phyloP scores from a whole-genome alignment of 2,113 vertebrate species.

The Mus musculus region GRCm39 chr7:35735001-35735500 shows the following conservation, averaged over 20 bases:
- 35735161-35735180: not conserved
- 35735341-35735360: not conserved
- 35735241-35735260: not conserved
- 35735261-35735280: not conserved
- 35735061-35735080: not conserved
- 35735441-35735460: not conserved
- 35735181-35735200: not conserved
- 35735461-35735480: not conserved
- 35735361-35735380: not conserved
- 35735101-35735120: not conserved
- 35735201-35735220: not conserved
- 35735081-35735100: not conserved
- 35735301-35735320: not conserved
- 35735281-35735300: too few relatives aligned
- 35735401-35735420: not conserved
- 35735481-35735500: not conserved
- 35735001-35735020: not conserved
- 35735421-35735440: too few relatives aligned
- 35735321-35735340: too few relatives aligned
- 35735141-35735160: not conserved
- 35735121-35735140: not conserved
- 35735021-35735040: not conserved
- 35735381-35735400: not conserved
- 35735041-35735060: too few relatives aligned
- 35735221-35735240: not conserved